These are phyloP conservation scores for Drosophila insularis DNA, from an alignment of 1,140 invertebrate genomes.

Conservation along the genomic window DNA sequence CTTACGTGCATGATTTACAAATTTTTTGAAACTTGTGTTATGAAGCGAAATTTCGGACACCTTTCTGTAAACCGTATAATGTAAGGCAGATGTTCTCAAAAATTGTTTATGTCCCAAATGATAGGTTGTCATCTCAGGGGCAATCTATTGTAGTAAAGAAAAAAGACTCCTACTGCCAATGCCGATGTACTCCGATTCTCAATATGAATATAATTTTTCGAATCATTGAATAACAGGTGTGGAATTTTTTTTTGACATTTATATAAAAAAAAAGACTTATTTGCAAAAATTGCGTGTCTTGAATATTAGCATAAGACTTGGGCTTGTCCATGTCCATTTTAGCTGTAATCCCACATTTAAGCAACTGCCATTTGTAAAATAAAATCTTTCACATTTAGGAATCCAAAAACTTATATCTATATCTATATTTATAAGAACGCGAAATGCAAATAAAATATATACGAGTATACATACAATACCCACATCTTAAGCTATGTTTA, in stretches of 20 bases:
- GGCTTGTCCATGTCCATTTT: constrained; percentile 7
- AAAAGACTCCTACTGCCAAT: constrained; percentile 2
- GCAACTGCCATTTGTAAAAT: constrained; percentile 21
- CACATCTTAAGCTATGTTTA: constrained; percentile 14
- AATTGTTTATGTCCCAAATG: neutral
- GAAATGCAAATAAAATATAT: constrained; percentile 3
- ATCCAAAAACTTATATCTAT: constrained; percentile 6
- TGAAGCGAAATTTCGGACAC: neutral
- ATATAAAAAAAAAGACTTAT: constrained; percentile 13
- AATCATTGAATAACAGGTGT: neutral
- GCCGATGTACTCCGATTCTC: constrained; percentile 7
- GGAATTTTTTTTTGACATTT: neutral
- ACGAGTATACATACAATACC: constrained; percentile 5
- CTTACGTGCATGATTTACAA: neutral
- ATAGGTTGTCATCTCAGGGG: neutral
- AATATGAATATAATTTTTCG: constrained; percentile 2
- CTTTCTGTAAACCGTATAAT: neutral
- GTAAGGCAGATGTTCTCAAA: neutral
- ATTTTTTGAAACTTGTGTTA: neutral
- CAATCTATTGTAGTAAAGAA: neutral
- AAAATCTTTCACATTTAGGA: constrained; percentile 18
- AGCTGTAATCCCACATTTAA: constrained; percentile 15
- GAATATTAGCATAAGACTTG: constrained; percentile 15
- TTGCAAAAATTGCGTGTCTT: constrained; percentile 16
- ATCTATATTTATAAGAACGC: constrained; percentile 3